phyloP scores from a whole-genome alignment of 2,888 invertebrate genomes.

The Xylophagus ater region DNA sequence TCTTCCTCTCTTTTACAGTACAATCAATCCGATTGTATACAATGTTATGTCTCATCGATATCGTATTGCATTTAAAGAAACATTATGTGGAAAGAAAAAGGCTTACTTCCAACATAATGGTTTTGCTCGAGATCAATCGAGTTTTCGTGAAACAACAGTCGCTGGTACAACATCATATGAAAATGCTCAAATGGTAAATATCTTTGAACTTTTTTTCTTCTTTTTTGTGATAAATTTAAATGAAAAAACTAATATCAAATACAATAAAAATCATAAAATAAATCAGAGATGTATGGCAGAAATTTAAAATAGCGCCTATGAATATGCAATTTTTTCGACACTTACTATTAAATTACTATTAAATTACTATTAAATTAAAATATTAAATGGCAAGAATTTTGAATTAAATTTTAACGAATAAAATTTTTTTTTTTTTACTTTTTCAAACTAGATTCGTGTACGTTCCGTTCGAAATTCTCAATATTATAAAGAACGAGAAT shows the following conservation, averaged over 20 bases:
- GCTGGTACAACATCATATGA: slow-evolving; percentile 25
- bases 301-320: no score
- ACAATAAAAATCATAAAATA: no score
- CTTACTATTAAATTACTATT: no score
- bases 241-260: no score
- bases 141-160: slow-evolving; percentile 48
- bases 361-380: no score
- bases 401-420: no score
- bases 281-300: no score
- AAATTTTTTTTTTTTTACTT: slow-evolving; percentile 4
- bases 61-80: slow-evolving; percentile 64
- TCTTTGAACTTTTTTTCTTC: not conserved
- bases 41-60: slow-evolving; percentile 72
- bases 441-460: slow-evolving; percentile 26
- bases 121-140: slow-evolving; percentile 48
- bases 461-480: slow-evolving; percentile 27
- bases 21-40: slow-evolving; percentile 77
- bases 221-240: not conserved
- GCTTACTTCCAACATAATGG: slow-evolving; percentile 39
- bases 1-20: slow-evolving; percentile 39
- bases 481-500: slow-evolving; percentile 23
- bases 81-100: slow-evolving; percentile 51
- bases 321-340: no score
- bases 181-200: slow-evolving; percentile 20
- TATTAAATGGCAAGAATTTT: no score